A percentile compares a stretch with the other conserved stretches of the same genome.
These are phyloP conservation scores for Microplitis manilae DNA, from an alignment of 2,888 invertebrate species.

Conservation along the genomic window DNA sequence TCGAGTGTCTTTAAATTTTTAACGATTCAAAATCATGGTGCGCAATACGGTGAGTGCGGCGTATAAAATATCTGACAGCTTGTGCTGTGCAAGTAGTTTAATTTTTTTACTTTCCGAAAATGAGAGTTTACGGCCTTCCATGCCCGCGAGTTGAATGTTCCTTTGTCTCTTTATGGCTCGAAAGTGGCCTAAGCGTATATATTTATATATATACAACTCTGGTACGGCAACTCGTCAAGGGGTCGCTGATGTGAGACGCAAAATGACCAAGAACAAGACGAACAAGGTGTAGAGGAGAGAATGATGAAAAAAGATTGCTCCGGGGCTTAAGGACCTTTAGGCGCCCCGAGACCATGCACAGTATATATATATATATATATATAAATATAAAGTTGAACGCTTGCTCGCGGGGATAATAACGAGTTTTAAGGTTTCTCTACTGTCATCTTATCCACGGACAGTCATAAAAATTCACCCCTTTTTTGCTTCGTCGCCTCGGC, in stretches of 20 bases:
- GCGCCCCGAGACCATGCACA: constrained; percentile 46
- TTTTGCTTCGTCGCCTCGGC: background rate
- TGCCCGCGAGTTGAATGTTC: constrained; percentile 59
- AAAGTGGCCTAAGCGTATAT: constrained; percentile 62
- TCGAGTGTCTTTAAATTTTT: constrained; percentile 28
- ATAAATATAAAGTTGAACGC: constrained; percentile 58
- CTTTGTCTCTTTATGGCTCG: constrained; percentile 71
- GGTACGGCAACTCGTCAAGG: constrained; percentile 40
- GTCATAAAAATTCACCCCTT: constrained; percentile 60
- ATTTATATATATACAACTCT: background rate
- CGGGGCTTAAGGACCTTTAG: constrained; percentile 32
- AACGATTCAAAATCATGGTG: constrained; percentile 19
- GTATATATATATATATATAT: background rate
- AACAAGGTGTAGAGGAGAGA: constrained; percentile 28
- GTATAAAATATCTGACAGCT: constrained; percentile 36
- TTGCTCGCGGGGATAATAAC: constrained; percentile 68
- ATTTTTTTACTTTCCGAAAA: constrained; percentile 64
- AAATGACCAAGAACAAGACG: constrained; percentile 17
- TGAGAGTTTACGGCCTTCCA: constrained; percentile 67
- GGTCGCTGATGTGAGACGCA: constrained; percentile 25
- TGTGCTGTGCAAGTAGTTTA: constrained; percentile 41
- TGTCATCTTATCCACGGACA: constrained; percentile 65
- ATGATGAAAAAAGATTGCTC: background rate
- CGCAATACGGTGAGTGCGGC: constrained; percentile 5
- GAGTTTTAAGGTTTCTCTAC: constrained; percentile 59